Conservation (phyloP, 2,113 vertebrate species). For the Centropristis striata region DNA sequence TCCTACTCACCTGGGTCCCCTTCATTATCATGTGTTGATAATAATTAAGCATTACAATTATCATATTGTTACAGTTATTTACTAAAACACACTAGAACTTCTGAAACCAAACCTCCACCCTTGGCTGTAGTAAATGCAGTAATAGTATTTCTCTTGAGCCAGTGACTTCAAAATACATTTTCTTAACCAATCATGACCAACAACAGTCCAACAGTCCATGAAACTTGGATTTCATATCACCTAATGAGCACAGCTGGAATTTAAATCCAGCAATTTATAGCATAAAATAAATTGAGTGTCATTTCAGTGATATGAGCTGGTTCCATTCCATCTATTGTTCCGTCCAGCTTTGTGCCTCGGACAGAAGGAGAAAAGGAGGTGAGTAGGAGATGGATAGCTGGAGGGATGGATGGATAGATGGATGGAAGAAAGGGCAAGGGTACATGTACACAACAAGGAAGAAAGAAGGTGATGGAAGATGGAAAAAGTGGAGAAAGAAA, state of each 20-base stretch:
- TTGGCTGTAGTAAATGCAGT: not conserved
- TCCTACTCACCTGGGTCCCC: no score
- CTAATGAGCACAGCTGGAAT: not conserved
- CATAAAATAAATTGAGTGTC: not conserved
- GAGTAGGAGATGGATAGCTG: no score
- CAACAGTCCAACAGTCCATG: not conserved
- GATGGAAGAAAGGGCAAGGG: not conserved
- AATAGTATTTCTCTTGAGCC: not conserved
- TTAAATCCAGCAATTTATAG: not conserved
- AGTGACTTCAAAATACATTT: not conserved
- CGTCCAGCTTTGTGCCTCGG: not conserved
- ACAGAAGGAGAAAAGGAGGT: conserved; percentile 10
- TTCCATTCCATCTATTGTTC: conserved; percentile 51
- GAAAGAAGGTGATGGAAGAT: not conserved
- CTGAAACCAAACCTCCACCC: not conserved
- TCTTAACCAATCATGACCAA: not conserved
- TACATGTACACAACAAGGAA: not conserved
- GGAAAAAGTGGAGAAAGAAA: not conserved
- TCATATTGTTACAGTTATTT: not conserved
- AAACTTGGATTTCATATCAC: not conserved
- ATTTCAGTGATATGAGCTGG: conserved; percentile 61
- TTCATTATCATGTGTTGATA: no score
- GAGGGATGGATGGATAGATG: conserved; percentile 2
- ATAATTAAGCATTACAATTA: no score
- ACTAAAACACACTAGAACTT: not conserved